Base-by-base conservation (phyloP, 2,113 vertebrate species). In the Cisticola juncidis region DNA sequence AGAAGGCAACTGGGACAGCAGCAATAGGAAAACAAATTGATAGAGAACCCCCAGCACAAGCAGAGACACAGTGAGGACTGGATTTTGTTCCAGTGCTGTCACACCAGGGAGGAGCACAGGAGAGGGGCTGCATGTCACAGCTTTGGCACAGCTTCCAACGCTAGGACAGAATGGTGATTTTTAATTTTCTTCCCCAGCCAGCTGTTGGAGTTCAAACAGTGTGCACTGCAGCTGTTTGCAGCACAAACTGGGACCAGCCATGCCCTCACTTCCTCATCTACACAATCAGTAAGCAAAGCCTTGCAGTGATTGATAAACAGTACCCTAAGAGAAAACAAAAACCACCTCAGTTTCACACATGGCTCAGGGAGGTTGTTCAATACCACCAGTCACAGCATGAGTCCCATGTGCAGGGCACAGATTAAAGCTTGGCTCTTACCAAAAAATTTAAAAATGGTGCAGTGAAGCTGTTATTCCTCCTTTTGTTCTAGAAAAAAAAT, bases 391-490 rank as follows among this genome's bases (percentile, higher is more conserved):
- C 74, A 66, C 31, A 69, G 80, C 83, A n/a, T 2, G 19, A 76
- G 68, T 71, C 48, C 71, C 25, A 42, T 12, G 18, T 64, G 58
- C 47, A 78, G 36, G 17, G 76, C 14, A 28, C 36, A 64, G 36
- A 53, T 28, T 79, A 53, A 79, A 48, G 31, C 35, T 66, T 9
- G 48, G 56, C 6, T 92, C 79, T 19, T 85, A 45, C 36, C 31
- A 76, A 24, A 36, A n/a, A 7, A 20, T 25, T 77, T 89, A 20
- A 11, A 96, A 81, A 35, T 14, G 23, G 38, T 38, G 70, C 93
- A 96, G 77, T n/a, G n/a, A 93, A 96, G 54, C 56, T 50, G 95
- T 47, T 89, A 70, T 70, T 94, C 70, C 81, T 95, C 40, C 84
- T 81, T 90, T 79, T 78, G 58, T 65, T 81, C 88, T 45, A 81